Conservation (phyloP, 2,113 vertebrate genomes). For the Pollachius pollachius region DNA sequence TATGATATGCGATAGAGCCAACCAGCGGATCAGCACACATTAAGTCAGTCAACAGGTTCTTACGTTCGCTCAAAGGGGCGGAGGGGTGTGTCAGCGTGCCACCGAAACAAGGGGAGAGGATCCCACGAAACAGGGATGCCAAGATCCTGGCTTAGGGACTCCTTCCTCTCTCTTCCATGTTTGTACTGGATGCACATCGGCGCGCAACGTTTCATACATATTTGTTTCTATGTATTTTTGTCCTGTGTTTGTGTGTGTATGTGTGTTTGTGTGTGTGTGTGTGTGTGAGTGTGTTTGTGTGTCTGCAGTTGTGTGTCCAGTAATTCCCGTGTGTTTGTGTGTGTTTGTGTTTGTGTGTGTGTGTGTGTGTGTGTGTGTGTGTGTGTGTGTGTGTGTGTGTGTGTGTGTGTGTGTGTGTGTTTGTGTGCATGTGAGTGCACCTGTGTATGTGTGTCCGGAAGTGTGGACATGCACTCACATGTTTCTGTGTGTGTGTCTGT, state of each 20-base stretch:
- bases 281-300: neutral
- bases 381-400: neutral
- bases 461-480: neutral
- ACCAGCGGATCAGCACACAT: conserved; percentile 9
- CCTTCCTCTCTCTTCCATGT: conserved; percentile 4
- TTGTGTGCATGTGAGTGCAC: conserved; percentile 5
- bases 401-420: neutral
- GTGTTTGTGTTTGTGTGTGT: neutral
- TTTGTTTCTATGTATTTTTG: conserved; percentile 26
- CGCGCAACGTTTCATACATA: conserved; percentile 5
- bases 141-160: conserved; percentile 12
- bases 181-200: conserved; percentile 3
- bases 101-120: neutral
- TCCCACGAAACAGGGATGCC: conserved; percentile 28
- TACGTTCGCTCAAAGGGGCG: too few species aligned
- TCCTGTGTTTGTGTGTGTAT: neutral
- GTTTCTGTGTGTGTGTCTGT: too few species aligned
- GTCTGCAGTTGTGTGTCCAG: neutral
- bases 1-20: conserved; percentile 18
- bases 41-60: too few species aligned
- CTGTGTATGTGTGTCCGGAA: conserved; percentile 12
- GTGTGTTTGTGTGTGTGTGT: neutral
- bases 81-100: too few species aligned
- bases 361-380: neutral
- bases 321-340: neutral